Conservation (phyloP, 2,797 vertebrate genomes). For the Pygocentrus nattereri region DNA sequence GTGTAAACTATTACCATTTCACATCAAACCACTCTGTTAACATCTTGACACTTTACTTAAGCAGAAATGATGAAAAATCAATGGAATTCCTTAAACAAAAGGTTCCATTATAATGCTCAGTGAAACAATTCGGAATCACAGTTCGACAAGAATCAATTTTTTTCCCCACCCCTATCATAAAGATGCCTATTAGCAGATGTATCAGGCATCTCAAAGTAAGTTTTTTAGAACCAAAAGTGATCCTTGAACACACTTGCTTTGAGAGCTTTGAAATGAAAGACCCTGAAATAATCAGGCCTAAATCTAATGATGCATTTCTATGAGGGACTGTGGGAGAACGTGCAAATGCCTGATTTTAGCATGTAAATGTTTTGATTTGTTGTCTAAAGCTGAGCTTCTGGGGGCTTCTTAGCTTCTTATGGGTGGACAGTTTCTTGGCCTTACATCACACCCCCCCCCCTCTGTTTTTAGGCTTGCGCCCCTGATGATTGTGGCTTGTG, state of each 20-base stretch:
- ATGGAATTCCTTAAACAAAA: too few species aligned
- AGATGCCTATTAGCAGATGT: background rate
- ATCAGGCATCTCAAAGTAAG: constrained; percentile 3
- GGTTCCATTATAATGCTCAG: too few species aligned
- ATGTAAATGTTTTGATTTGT: constrained; percentile 45
- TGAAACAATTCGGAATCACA: too few species aligned
- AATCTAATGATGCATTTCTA: constrained; percentile 10
- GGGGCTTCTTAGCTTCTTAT: constrained; percentile 12
- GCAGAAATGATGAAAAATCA: too few species aligned
- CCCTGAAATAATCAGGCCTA: constrained; percentile 17
- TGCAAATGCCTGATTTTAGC: constrained; percentile 55
- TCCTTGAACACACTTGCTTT: background rate
- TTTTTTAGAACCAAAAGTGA: background rate
- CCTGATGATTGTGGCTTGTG: constrained; percentile 79
- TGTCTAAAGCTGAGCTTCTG: constrained; percentile 32
- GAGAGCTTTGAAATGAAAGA: background rate
- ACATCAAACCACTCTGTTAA: too few species aligned
- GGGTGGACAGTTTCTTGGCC: constrained; percentile 55
- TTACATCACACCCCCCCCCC: constrained; percentile 64
- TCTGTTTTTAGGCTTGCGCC: constrained; percentile 80
- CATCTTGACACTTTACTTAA: too few species aligned
- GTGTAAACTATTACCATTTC: too few species aligned
- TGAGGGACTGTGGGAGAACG: constrained; percentile 43
- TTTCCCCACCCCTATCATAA: too few species aligned
- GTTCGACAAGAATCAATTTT: too few species aligned